Evolutionary conservation across 2,888 invertebrate species (phyloP), one percentile per base, ranked within the genome.

Genomic region (Didymodactylos carnosus): DNA sequence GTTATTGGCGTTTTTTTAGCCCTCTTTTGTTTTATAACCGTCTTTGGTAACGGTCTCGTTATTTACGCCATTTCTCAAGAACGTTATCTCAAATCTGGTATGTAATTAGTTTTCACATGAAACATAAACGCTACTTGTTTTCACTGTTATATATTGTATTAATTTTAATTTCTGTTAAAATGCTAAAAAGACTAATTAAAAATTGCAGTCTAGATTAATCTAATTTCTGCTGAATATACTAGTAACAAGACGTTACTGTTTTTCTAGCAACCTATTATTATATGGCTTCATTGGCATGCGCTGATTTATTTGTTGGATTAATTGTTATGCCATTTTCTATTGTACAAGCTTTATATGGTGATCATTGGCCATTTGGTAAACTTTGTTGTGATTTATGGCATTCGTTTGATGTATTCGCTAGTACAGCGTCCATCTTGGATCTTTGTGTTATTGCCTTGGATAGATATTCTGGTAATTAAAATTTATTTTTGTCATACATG

Each of bases 401-500:
- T 73, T 94, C 94, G 0, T 83, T 97, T 77, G 97, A 98, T 82
- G 97, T 98, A 2, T 87, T 97, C 2, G 95, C 94, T 79, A 93
- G 93, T 79, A 97, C 98, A 0, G 95, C 95, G 10, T 94, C 94
- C 16, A 98, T 98, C 79, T 86, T 97, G 72, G 97, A 97, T 84
- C 86, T 98, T 73, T 97, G 97, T 84, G 94, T 97, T 39, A 98
- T 95, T 80, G 92, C 93, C 0, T 83, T 95, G 79, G 95, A 95
- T 83, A 88, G 94, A 27, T 98, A 97, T 84, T 74, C 74, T n/a
- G n/a, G n/a, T n/a, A n/a, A n/a, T n/a, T n/a, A n/a, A n/a, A n/a
- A n/a, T n/a, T n/a, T n/a, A n/a, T n/a, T n/a, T n/a, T n/a, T n/a
- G n/a, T n/a, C n/a, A n/a, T n/a, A n/a, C n/a, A n/a, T n/a, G n/a